Evolutionary conservation across 2,888 invertebrate genomes (phyloP).

Genomic region (Diaperis boleti): DNA sequence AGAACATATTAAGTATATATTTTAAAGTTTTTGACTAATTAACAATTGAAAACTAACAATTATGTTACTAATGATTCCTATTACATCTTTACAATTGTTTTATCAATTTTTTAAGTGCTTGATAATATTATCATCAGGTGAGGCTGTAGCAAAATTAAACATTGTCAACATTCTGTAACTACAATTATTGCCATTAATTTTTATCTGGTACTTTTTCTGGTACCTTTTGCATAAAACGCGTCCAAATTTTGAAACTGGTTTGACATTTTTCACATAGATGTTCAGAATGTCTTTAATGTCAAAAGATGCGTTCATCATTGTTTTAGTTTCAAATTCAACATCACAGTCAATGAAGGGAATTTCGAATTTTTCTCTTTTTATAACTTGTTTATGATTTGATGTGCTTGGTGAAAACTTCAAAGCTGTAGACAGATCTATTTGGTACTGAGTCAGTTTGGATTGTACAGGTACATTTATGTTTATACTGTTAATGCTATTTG

Average conservation of each 20-base stretch:
- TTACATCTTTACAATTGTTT: neutral
- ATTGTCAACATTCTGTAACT: constrained; percentile 50
- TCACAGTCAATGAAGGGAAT: constrained; percentile 64
- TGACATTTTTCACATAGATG: constrained; percentile 48
- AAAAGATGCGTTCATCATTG: constrained; percentile 54
- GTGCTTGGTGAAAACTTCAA: constrained; percentile 55
- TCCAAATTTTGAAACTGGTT: constrained; percentile 67
- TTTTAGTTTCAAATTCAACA: constrained; percentile 40
- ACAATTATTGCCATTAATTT: constrained; percentile 40
- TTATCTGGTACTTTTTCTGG: constrained; percentile 19
- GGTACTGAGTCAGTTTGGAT: constrained; percentile 20
- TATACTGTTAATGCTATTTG: constrained; percentile 9
- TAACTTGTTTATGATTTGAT: constrained; percentile 36
- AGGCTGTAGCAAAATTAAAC: constrained; percentile 43
- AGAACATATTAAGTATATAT: too few relatives aligned
- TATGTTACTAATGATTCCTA: too few relatives aligned
- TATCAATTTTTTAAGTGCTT: constrained; percentile 55
- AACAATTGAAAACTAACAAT: too few relatives aligned
- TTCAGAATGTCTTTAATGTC: constrained; percentile 53
- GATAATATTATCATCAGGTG: constrained; percentile 72
- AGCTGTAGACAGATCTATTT: constrained; percentile 66
- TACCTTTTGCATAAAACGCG: constrained; percentile 65
- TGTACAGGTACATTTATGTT: constrained; percentile 5
- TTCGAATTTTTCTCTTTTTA: constrained; percentile 56
- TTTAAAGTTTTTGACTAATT: too few relatives aligned